These are phyloP conservation scores for Globicephala melas DNA, from an alignment of 2,113 vertebrate genomes.

Conservation along the genomic window DNA sequence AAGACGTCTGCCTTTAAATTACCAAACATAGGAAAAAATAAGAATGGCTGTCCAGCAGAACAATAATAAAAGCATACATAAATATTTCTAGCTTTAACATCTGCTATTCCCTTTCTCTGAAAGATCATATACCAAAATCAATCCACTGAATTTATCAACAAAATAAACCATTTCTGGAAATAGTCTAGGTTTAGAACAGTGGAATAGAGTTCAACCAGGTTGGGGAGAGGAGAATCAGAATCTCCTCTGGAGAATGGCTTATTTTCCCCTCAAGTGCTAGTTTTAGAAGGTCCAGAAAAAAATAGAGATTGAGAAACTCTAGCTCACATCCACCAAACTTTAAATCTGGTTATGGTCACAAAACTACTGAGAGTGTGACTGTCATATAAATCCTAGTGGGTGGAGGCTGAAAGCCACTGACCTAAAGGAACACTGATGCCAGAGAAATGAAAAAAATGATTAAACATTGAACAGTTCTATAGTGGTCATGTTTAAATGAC, in stretches of 20 bases:
- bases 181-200: neutral
- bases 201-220: neutral
- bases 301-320: neutral
- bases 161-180: conserved; percentile 38
- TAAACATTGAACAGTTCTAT: neutral
- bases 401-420: neutral
- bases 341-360: conserved; percentile 2
- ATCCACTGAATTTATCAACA: neutral
- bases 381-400: neutral
- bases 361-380: neutral
- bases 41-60: neutral
- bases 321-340: conserved; percentile 6
- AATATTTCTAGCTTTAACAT: neutral
- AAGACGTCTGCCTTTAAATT: neutral
- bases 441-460: neutral
- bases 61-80: neutral
- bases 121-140: neutral
- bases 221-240: neutral
- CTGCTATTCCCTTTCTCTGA: neutral
- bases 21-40: conserved; percentile 26
- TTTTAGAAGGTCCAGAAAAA: conserved; percentile 37
- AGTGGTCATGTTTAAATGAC: conserved; percentile 18
- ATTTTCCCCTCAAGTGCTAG: neutral
- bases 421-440: neutral
- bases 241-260: neutral